Evolutionary conservation across 1,140 invertebrate genomes (phyloP).

Genomic region (Tachypleus tridentatus): DNA sequence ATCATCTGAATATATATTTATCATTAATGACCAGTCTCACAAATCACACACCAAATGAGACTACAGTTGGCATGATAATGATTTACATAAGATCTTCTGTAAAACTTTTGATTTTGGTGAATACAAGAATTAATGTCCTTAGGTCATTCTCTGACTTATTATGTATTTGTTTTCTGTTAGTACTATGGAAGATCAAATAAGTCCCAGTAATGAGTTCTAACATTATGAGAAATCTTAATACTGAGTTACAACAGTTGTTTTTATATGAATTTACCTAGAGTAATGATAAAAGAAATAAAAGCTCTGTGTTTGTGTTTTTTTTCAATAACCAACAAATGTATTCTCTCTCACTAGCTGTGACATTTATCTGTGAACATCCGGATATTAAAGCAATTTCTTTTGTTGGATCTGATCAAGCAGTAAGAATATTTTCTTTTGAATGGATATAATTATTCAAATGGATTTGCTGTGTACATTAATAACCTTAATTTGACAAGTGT

Average conservation of each 20-base stretch:
- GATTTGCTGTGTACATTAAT: slow-evolving; percentile 4
- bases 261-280: not conserved
- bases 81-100: too few species aligned
- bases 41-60: too few species aligned
- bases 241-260: too few species aligned
- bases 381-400: slow-evolving; percentile 97
- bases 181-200: not conserved
- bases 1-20: too few species aligned
- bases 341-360: slow-evolving; percentile 50
- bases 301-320: slow-evolving; percentile 8
- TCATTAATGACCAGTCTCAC: too few species aligned
- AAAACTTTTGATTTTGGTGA: too few species aligned
- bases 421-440: slow-evolving; percentile 35
- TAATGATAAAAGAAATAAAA: not conserved
- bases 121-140: too few species aligned
- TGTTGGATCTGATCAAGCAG: slow-evolving; percentile 90
- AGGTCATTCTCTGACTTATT: too few species aligned
- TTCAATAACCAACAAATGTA: not conserved
- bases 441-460: not conserved
- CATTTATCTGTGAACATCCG: slow-evolving; percentile 94
- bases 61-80: too few species aligned
- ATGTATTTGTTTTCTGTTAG: not conserved
- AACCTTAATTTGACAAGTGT: slow-evolving; percentile 6
- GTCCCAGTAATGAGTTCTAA: not conserved
- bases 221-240: too few species aligned